Percentiles rank a stretch among this genome's conserved stretches.
phyloP scores from a whole-genome alignment of 2,113 vertebrate species.

The Tachycineta bicolor region DNA sequence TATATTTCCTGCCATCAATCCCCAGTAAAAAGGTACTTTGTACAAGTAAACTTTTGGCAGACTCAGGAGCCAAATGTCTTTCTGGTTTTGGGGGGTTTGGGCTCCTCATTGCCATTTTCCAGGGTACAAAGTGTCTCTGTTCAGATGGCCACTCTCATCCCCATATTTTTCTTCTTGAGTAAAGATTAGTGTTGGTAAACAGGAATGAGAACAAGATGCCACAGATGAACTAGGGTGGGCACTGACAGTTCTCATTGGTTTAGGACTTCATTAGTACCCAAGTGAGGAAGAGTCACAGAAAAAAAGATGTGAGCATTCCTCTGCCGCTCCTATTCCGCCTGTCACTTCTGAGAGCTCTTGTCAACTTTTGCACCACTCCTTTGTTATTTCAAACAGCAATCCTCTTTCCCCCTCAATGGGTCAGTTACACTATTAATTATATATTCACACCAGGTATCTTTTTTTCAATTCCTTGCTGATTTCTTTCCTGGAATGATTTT shows the following conservation, averaged over 20 bases:
- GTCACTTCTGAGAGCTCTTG: background rate
- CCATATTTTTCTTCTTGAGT: background rate
- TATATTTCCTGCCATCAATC: background rate
- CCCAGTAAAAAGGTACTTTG: background rate
- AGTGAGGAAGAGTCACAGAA: background rate
- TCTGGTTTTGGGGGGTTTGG: fast-evolving
- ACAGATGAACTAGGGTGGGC: background rate
- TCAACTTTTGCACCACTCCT: background rate
- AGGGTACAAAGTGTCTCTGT: background rate
- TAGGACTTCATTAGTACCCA: constrained; percentile 49
- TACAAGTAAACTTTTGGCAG: background rate
- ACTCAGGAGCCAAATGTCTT: background rate
- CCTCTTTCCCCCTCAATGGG: background rate
- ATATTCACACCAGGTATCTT: background rate
- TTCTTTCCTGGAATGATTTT: background rate
- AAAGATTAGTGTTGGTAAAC: background rate
- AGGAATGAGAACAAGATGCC: background rate
- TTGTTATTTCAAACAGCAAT: background rate
- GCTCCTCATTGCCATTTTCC: background rate
- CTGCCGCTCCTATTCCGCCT: background rate
- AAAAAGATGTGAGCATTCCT: background rate
- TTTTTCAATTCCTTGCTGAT: background rate
- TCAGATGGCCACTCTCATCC: background rate
- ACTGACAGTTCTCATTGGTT: background rate
- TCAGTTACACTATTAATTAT: background rate